phyloP scores from a whole-genome alignment of 1,140 invertebrate species.

The Tetramorium alpestre region DNA sequence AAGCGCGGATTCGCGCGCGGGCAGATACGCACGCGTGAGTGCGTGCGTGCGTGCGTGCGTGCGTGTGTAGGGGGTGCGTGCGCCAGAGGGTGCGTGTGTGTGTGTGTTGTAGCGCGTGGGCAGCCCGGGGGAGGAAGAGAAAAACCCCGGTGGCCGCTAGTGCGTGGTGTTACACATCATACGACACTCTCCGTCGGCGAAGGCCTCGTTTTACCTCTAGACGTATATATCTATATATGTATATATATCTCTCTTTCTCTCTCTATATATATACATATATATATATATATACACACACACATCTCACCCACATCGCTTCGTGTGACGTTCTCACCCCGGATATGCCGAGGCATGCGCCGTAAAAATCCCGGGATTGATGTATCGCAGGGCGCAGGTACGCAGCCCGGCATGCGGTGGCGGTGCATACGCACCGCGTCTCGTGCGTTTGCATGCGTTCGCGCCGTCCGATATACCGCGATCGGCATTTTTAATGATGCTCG shows the following conservation, averaged over 20 bases:
- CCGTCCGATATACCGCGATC: background rate
- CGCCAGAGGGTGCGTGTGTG: conserved; percentile 7
- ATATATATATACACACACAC: background rate
- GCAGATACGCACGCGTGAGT: conserved; percentile 29
- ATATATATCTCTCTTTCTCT: background rate
- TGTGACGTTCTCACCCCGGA: conserved; percentile 75
- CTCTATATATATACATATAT: background rate
- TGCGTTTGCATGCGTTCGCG: conserved; percentile 75
- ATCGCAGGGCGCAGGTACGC: conserved; percentile 85
- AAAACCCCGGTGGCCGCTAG: background rate
- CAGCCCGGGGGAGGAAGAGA: background rate
- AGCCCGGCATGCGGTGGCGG: background rate
- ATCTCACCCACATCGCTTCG: conserved; percentile 33
- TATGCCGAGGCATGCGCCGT: conserved; percentile 84
- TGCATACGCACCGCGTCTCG: conserved; percentile 46
- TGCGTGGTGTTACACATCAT: background rate
- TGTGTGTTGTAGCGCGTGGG: background rate
- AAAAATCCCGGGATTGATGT: conserved; percentile 84
- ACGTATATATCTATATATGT: conserved; percentile 12
- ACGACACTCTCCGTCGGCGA: conserved; percentile 2
- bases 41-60: conserved; percentile 20
- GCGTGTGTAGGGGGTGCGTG: background rate
- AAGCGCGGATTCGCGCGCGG: background rate
- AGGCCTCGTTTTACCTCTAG: conserved; percentile 26
- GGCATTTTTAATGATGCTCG: background rate